These are phyloP conservation scores for Thera britannica DNA, from an alignment of 2,888 invertebrate genomes.

Conservation along the genomic window DNA sequence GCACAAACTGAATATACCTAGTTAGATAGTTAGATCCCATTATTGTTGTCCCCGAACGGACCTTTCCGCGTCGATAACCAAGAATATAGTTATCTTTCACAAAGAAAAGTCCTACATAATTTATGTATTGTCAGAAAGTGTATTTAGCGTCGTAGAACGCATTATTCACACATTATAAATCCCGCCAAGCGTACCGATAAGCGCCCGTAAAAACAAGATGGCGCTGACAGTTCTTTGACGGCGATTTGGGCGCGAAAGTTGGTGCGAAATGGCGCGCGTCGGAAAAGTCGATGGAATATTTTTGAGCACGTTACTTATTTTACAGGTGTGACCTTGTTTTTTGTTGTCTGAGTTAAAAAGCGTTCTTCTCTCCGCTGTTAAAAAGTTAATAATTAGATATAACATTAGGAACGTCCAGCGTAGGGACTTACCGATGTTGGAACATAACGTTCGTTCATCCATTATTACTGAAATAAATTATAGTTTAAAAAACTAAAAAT, in stretches of 20 bases:
- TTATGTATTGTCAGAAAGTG: conserved; percentile 78
- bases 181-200: conserved; percentile 76
- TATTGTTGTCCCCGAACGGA: conserved; percentile 62
- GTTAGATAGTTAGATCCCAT: conserved; percentile 32
- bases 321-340: background rate
- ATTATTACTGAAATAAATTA: too few species aligned
- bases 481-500: too few species aligned
- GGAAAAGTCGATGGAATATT: background rate
- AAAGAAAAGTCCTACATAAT: conserved; percentile 66
- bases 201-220: conserved; percentile 70
- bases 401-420: too few species aligned
- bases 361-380: too few species aligned
- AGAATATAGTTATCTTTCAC: conserved; percentile 72
- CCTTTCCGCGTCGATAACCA: conserved; percentile 76
- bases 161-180: conserved; percentile 84
- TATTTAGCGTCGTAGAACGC: conserved; percentile 73
- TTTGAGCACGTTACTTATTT: conserved; percentile 2
- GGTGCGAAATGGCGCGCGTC: conserved; percentile 21
- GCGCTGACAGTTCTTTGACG: conserved; percentile 72
- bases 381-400: too few species aligned
- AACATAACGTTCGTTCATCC: too few species aligned
- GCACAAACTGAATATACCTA: conserved; percentile 43
- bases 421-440: too few species aligned
- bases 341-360: background rate
- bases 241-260: conserved; percentile 67